Evolutionary conservation across 2,888 invertebrate genomes (phyloP), one percentile per base, ranked within the genome.

Genomic region (Acanthopleura granulata): DNA sequence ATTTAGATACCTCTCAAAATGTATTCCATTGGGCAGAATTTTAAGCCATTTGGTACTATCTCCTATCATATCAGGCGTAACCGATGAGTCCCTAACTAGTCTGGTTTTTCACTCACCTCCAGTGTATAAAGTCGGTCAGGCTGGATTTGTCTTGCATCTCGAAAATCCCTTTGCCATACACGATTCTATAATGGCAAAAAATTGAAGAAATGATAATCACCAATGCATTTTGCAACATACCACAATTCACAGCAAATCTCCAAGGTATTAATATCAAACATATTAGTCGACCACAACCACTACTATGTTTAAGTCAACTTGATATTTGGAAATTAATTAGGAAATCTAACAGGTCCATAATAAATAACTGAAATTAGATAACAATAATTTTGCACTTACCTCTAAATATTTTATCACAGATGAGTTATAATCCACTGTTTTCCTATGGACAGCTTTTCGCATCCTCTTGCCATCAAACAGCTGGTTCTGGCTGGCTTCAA

Each of bases 351-450:
- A 61, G 12, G 61, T 61, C 3, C 61, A 61, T 51, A n/a, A 4
- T 1, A 16, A n/a, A 15, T 62, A 73, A 76, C 70, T n/a, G 62
- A 27, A 74, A 1, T 15, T 15, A 74, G 72, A 25, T 18, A 61
- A 40, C 40, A 40, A 9, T 40, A 40, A 40, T 30, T 30, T 9
- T 22, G 69, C 69, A 87, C 89, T 91, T 91, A 95, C 95, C 93
- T 98, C 96, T 86, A 99, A 91, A 86, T 95, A 95, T 91, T 95
- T 95, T 78, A 98, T 95, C 87, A 98, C 95, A 57, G 98, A 94
- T 27, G 97, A 95, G 93, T 98, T 98, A 91, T 98, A 98, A 92
- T 99, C 99, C 74, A 99, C 97, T 50, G 98, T 99, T 92, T 98
- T 98, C 84, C 98, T 93, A 94, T 98, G 97, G 80, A 98, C 96